Percentiles rank a stretch among this genome's conserved stretches.
These are phyloP conservation scores for Drosophila mojavensis DNA, from an alignment of 1,140 invertebrate species.

Conservation along the genomic window DNA sequence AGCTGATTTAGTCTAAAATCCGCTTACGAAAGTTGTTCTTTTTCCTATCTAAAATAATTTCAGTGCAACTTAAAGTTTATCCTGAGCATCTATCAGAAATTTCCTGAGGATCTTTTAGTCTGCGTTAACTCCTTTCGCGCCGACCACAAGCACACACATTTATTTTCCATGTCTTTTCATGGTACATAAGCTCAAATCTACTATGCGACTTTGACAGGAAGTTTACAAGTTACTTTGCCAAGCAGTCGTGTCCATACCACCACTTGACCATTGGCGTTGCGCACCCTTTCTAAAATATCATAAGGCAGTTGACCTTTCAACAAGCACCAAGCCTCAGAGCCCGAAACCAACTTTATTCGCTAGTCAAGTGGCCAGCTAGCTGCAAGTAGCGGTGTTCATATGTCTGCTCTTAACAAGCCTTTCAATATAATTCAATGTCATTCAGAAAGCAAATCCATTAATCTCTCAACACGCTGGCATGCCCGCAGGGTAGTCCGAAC, in stretches of 20 bases:
- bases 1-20: too few relatives aligned
- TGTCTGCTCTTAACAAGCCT: conserved; percentile 52
- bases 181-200: too few relatives aligned
- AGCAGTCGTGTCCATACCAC: not conserved
- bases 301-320: conserved; percentile 14
- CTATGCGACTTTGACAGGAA: too few relatives aligned
- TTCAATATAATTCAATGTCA: conserved; percentile 57
- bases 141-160: too few relatives aligned
- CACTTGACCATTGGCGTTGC: not conserved
- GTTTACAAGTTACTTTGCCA: not conserved
- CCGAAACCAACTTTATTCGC: conserved; percentile 1
- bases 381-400: conserved; percentile 26
- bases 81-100: too few relatives aligned
- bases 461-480: conserved; percentile 35
- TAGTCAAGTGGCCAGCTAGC: conserved; percentile 1
- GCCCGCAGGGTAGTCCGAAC: conserved; percentile 1
- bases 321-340: not conserved
- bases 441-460: conserved; percentile 48
- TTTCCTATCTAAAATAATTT: too few relatives aligned
- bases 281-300: not conserved
- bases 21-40: too few relatives aligned
- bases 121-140: too few relatives aligned
- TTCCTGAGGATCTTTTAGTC: too few relatives aligned
- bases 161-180: too few relatives aligned
- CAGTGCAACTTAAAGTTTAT: too few relatives aligned